Conservation (phyloP, 1,140 invertebrate genomes). For the Antheraea mylitta region DNA sequence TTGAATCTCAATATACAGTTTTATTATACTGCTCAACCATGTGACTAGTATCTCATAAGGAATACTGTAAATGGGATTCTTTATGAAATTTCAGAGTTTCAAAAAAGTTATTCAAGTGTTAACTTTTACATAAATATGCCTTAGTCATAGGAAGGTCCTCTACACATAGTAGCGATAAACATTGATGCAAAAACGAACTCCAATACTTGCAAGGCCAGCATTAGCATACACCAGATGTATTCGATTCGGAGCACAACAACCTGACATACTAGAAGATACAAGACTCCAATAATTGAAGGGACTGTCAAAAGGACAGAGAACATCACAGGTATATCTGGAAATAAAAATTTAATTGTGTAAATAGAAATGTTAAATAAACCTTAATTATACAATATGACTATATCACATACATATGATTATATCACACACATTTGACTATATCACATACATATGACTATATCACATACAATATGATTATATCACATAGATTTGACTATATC, state of each 20-base stretch:
- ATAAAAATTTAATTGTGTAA: conserved; percentile 3
- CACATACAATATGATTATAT: no score
- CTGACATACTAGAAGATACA: conserved; percentile 92
- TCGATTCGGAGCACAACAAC: conserved; percentile 91
- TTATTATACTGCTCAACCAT: no score
- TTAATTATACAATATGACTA: no score
- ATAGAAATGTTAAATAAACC: no score
- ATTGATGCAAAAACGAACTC: conserved; percentile 89
- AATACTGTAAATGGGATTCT: not conserved
- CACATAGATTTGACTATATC: no score
- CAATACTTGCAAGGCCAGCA: conserved; percentile 86
- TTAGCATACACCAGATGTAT: conserved; percentile 90
- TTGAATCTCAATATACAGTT: no score
- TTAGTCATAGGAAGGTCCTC: conserved; percentile 79
- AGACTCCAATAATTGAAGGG: conserved; percentile 87
- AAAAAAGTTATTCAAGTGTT: not conserved
- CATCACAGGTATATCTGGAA: conserved; percentile 85
- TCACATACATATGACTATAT: no score
- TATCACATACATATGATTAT: no score
- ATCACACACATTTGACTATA: no score
- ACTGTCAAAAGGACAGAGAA: conserved; percentile 89
- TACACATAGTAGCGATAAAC: conserved; percentile 87
- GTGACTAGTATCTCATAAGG: not conserved
- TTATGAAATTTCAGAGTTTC: not conserved
- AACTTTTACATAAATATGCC: not conserved